phyloP scores from a whole-genome alignment of 2,888 invertebrate species.

The Microdon myrmicae region DNA sequence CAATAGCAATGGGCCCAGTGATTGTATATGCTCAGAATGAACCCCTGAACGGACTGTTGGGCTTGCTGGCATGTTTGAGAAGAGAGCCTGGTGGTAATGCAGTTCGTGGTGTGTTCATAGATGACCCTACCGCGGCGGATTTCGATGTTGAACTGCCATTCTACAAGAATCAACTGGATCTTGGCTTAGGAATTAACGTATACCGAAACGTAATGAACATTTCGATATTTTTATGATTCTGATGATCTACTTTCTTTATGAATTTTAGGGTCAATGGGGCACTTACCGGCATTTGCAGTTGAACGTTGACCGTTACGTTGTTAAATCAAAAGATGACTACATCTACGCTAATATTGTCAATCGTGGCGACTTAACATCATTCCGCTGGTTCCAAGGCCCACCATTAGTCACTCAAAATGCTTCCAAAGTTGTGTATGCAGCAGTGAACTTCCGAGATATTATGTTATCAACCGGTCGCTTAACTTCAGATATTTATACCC shows the following conservation, averaged over 20 bases:
- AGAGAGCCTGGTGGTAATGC: constrained; percentile 80
- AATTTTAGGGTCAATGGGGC: constrained; percentile 70
- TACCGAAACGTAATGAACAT: constrained; percentile 68
- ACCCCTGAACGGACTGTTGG: constrained; percentile 81
- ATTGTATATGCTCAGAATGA: constrained; percentile 77
- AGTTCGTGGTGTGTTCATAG: constrained; percentile 73
- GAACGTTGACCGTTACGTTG: constrained; percentile 63
- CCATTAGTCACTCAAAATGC: constrained; percentile 69
- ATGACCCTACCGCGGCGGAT: constrained; percentile 73
- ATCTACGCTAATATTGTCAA: constrained; percentile 81
- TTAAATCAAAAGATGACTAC: constrained; percentile 71
- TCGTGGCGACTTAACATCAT: constrained; percentile 86
- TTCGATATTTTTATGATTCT: not conserved
- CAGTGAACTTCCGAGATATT: constrained; percentile 93
- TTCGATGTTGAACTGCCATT: constrained; percentile 75
- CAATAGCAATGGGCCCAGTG: constrained; percentile 61
- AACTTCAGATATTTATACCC: constrained; percentile 81
- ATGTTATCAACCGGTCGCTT: constrained; percentile 94
- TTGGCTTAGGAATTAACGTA: constrained; percentile 85
- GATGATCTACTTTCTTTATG: not conserved
- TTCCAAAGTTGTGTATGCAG: constrained; percentile 71
- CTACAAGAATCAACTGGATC: constrained; percentile 74
- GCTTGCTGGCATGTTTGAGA: constrained; percentile 87
- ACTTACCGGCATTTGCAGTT: constrained; percentile 85
- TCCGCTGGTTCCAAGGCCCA: constrained; percentile 84